Base-by-base conservation (phyloP, 2,113 vertebrate genomes). In the Halcyon malimbica region DNA sequence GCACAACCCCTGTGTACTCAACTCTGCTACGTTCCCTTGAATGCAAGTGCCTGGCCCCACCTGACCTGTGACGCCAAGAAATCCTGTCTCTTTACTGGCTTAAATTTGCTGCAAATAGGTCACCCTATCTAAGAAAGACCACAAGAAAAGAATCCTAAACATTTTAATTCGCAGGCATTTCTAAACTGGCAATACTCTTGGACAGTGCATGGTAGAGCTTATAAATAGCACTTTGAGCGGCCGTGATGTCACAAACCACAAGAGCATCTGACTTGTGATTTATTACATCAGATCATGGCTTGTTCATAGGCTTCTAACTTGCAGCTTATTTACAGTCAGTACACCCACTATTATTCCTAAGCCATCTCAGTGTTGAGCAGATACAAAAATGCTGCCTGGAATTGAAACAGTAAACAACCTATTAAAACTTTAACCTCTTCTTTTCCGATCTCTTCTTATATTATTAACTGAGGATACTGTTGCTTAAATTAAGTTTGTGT, bases 401-500 rank as follows among this genome's bases (percentile, higher is more conserved):
- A 85, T 4, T 67, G 89, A 89, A 94, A 89, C n/a, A 74, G 48
- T 94, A 96, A 95, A 95, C 91, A 97, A 63, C 74, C 62, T 77
- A 83, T 94, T 94, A 96, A 93, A 96, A 91, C 39, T 78, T 94
- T 95, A 95, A 94, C 91, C 59, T 95, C 83, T 57, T 90, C 53
- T n/a, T 92, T 76, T 89, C 87, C 44, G 44, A 21, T 76, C 56
- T 95, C 53, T 60, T 71, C 65, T 48, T 82, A 1, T 9, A 3
- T 81, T 51, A 82, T 57, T 76, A 73, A 68, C 53, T 33, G 41
- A 88, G 60, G 31, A 44, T 53, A 19, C 31, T 65, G 41, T 35
- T 89, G 62, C 31, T 86, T 82, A 84, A 93, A 87, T 79, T 82
- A 57, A 76, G 44, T 9, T 50, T 68, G 13, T 50, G 28, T 56